These are phyloP conservation scores for Thaumetopoea pityocampa DNA, from an alignment of 1,140 invertebrate genomes.

Conservation along the genomic window DNA sequence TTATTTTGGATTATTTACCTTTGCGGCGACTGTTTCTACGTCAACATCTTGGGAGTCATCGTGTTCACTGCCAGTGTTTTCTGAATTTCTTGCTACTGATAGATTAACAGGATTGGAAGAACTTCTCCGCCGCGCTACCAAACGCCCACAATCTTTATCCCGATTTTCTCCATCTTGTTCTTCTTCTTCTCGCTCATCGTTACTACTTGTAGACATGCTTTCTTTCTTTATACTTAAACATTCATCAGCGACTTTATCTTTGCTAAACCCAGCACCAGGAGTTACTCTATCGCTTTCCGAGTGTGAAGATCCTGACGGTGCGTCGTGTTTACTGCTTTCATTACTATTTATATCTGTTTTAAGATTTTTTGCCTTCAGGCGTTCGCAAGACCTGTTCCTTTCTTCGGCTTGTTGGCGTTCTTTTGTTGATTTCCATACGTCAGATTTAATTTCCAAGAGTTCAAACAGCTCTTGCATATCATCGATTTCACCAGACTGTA, in stretches of 20 bases:
- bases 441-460: constrained; percentile 88
- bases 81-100: constrained; percentile 57
- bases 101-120: constrained; percentile 86
- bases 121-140: constrained; percentile 74
- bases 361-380: constrained; percentile 76
- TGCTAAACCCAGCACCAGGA: constrained; percentile 65
- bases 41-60: constrained; percentile 71
- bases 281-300: constrained; percentile 70
- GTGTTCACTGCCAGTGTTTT: constrained; percentile 64
- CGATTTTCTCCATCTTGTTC: constrained; percentile 74
- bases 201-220: constrained; percentile 74
- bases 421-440: constrained; percentile 80
- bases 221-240: constrained; percentile 70
- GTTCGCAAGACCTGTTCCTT: constrained; percentile 69
- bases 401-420: constrained; percentile 74
- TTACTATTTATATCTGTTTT: constrained; percentile 79
- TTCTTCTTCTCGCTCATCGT: constrained; percentile 72
- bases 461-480: constrained; percentile 88
- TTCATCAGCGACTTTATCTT: constrained; percentile 55
- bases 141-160: constrained; percentile 76
- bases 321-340: constrained; percentile 79
- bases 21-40: constrained; percentile 70
- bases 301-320: constrained; percentile 65
- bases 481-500: constrained; percentile 87
- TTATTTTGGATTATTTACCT: constrained; percentile 55